Base-by-base conservation (phyloP, 2,797 vertebrate species). In the Halcyon leucocephala region DNA sequence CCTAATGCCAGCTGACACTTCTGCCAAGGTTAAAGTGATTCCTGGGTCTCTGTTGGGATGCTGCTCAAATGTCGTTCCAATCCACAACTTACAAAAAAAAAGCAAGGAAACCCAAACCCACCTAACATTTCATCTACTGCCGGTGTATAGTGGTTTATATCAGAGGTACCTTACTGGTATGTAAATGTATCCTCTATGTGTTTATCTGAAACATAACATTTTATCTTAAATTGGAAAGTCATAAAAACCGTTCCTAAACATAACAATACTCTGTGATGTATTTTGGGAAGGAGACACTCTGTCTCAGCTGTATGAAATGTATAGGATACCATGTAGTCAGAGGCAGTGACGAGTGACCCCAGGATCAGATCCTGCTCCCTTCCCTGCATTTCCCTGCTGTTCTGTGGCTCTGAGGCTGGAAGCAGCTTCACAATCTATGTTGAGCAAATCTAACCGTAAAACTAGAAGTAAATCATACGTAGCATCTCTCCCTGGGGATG, bases 401-500 rank as follows among this genome's bases (percentile, higher is more conserved):
- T 74, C 61, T 52, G 28, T 2, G 1, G 12, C 78, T 90, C 35
- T 37, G 64, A 60, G 60, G 46, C 49, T 81, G 79, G 65, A 82
- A 94, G 41, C 64, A 82, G 62, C 46, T 80, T 89, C 77, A 44
- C 52, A 67, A 33, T 54, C 25, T 58, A 14, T 5, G 18, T 2
- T 49, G 35, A 73, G 33, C 28, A 86, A 64, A 74, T 46, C 22
- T 57, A 46, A 80, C 66, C 39, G 44, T 42, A 90, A 94, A 97
- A 93, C 44, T 86, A 51, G 49, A 93, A 94, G 69, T 88, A 96
- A 97, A 93, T 91, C 46, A 71, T 46, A 79, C 7, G 4, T 57
- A 92, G 28, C 86, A 28, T 48, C 66, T 88, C 44, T 87, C 92
- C 71, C 61, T 12, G 60, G 25, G 82, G 72, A 91, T 7, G 42